phyloP scores from a whole-genome alignment of 1,140 invertebrate species.

The Diorhabda carinulata region DNA sequence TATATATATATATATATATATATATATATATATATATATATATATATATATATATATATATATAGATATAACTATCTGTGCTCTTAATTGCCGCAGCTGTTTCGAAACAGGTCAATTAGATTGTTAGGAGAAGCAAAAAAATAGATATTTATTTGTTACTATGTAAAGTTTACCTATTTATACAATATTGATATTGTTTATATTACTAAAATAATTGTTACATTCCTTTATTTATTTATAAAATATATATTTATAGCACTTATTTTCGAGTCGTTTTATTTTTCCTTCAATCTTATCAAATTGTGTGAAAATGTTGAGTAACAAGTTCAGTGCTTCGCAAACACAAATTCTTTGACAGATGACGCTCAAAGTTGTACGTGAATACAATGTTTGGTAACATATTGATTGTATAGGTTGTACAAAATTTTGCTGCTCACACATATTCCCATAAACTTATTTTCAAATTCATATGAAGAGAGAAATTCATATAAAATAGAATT shows the following conservation, averaged over 20 bases:
- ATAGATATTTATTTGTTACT: slow-evolving; percentile 21
- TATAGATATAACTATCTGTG: not conserved
- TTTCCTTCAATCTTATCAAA: not conserved
- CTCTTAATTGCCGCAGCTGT: slow-evolving; percentile 12
- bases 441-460: too few species aligned
- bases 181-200: slow-evolving; percentile 15
- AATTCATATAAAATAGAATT: too few species aligned
- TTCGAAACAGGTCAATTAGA: slow-evolving; percentile 7
- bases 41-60: too few species aligned
- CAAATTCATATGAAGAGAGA: too few species aligned
- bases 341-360: not conserved
- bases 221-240: slow-evolving; percentile 31
- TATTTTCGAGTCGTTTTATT: slow-evolving; percentile 1
- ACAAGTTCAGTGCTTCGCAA: not conserved
- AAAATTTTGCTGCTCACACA: not conserved
- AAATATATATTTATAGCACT: slow-evolving; percentile 23
- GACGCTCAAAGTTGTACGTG: not conserved
- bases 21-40: too few species aligned
- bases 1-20: too few species aligned
- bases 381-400: not conserved
- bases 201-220: slow-evolving; percentile 25
- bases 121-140: slow-evolving; percentile 7
- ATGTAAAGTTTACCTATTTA: slow-evolving; percentile 20
- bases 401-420: not conserved
- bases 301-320: not conserved